Percentiles rank a stretch among this genome's conserved stretches.
Evolutionary conservation across 2,113 vertebrate genomes (phyloP).

Genomic region (Burhinus oedicnemus): DNA sequence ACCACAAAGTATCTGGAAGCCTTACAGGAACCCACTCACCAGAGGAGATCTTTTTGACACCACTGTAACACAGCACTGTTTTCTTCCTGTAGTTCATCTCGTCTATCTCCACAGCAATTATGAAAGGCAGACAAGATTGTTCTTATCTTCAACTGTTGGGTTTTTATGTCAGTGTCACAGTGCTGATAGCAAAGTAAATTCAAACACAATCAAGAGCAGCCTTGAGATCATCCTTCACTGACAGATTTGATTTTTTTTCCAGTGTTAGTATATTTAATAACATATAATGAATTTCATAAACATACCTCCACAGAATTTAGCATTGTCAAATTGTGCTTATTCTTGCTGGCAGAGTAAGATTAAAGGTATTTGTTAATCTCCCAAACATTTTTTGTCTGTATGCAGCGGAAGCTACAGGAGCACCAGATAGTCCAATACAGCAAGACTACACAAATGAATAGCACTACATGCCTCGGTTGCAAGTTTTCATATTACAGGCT

Average conservation of each 20-base stretch:
- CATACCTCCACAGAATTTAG: not conserved
- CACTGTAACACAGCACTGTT: not conserved
- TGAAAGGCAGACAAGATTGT: not conserved
- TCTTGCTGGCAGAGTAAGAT: not conserved
- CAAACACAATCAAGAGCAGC: not conserved
- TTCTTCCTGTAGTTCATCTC: not conserved
- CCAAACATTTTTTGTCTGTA: not conserved
- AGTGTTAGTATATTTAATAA: not conserved
- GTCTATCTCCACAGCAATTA: accelerated
- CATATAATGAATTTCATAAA: not conserved
- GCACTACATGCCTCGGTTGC: accelerated
- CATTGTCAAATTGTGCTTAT: not conserved
- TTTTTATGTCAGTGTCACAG: not conserved
- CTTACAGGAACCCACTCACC: not conserved
- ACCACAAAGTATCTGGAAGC: not conserved
- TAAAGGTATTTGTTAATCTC: not conserved
- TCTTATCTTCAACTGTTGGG: not conserved
- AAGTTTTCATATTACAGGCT: not conserved
- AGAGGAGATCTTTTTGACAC: not conserved
- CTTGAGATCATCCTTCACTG: not conserved
- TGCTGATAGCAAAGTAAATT: not conserved
- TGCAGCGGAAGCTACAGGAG: not conserved
- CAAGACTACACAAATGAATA: not conserved
- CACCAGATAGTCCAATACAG: not conserved
- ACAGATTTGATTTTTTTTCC: not conserved